These are phyloP conservation scores for Brachyhypopomus gauderio DNA, from an alignment of 2,113 vertebrate species.

Conservation along the genomic window DNA sequence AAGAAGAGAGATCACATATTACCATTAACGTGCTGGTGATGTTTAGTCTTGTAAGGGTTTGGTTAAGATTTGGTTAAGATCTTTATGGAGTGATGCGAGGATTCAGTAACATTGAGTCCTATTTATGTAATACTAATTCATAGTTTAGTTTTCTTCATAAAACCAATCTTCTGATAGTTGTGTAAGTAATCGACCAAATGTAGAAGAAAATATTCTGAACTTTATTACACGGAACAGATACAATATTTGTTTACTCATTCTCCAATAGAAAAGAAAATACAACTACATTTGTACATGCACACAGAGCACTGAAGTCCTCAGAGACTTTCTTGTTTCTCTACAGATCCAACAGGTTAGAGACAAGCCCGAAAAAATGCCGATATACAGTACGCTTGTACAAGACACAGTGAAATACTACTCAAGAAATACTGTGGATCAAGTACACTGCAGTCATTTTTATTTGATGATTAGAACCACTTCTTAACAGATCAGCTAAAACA, in stretches of 20 bases:
- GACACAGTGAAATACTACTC: slow-evolving; percentile 28
- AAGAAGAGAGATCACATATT: background rate
- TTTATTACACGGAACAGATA: slow-evolving; percentile 90
- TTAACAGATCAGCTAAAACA: slow-evolving; percentile 13
- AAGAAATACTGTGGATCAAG: slow-evolving; percentile 26
- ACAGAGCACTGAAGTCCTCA: slow-evolving; percentile 75
- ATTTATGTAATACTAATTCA: too few relatives aligned
- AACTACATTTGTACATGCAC: slow-evolving; percentile 88
- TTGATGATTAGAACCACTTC: slow-evolving; percentile 9
- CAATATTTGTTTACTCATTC: slow-evolving; percentile 85
- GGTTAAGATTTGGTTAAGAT: background rate
- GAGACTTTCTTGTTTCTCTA: slow-evolving; percentile 47
- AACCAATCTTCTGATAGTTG: background rate
- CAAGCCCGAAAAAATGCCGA: slow-evolving; percentile 43
- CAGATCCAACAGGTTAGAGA: slow-evolving; percentile 53
- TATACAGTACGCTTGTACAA: slow-evolving; percentile 39
- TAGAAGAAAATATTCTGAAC: slow-evolving; percentile 82
- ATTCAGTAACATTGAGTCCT: background rate
- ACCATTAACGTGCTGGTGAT: background rate
- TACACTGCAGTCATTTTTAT: background rate
- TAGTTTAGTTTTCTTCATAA: slow-evolving; percentile 1
- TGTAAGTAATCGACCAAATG: slow-evolving; percentile 42
- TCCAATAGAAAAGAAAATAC: slow-evolving; percentile 85
- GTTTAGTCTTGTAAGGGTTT: background rate
- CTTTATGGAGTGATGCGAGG: background rate